Conservation (phyloP, 1,140 invertebrate species). For the Daktulosphaira vitifoliae region DNA sequence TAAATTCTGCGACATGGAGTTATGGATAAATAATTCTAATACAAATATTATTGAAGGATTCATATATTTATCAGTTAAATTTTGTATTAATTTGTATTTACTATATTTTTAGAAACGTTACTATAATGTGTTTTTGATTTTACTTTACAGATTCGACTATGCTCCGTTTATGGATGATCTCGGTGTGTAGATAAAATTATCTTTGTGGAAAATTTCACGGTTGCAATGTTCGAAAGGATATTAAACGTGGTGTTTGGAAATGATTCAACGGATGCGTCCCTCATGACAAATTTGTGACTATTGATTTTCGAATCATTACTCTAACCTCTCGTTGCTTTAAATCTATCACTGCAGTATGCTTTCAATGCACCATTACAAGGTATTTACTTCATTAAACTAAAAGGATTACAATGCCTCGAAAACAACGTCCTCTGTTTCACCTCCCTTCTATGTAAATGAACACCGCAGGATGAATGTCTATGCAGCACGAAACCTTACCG, state of each 20-base stretch:
- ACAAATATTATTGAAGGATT: too few species aligned
- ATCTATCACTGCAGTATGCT: slow-evolving; percentile 17
- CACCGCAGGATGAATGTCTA: slow-evolving; percentile 11
- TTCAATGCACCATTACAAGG: slow-evolving; percentile 30
- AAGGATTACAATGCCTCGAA: slow-evolving; percentile 22
- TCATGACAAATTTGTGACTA: slow-evolving; percentile 1
- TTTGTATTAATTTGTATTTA: too few species aligned
- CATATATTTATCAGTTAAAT: too few species aligned
- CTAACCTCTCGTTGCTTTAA: not conserved
- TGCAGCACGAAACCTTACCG: slow-evolving; percentile 20
- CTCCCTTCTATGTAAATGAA: slow-evolving; percentile 21
- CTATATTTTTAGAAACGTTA: too few species aligned
- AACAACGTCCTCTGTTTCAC: not conserved
- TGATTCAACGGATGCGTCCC: not conserved
- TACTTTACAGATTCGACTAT: not conserved
- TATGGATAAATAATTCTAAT: too few species aligned
- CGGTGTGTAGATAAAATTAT: not conserved
- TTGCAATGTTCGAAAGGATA: too few species aligned
- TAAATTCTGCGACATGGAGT: too few species aligned
- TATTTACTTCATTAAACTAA: slow-evolving; percentile 31
- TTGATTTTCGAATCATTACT: slow-evolving; percentile 26
- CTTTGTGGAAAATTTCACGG: too few species aligned
- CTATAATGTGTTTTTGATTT: not conserved
- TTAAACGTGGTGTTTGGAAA: not conserved
- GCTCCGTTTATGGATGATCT: not conserved